Conservation (phyloP, 2,797 vertebrate genomes). For the Cercopithecus neglectus region DNA sequence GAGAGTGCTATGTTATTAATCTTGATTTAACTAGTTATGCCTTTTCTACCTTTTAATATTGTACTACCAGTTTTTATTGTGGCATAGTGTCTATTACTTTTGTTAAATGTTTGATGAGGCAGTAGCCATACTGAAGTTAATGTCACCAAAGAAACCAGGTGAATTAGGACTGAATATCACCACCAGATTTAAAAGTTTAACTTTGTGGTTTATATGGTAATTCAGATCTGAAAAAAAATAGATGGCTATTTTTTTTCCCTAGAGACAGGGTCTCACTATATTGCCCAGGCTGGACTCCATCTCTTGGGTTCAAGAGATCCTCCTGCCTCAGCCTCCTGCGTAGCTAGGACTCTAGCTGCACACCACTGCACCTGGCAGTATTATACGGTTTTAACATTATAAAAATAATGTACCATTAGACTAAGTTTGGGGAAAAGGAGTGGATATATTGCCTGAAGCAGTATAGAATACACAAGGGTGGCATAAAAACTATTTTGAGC, state of each 20-base stretch:
- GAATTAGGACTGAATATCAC: background rate
- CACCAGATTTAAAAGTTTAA: background rate
- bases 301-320: background rate
- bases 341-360: background rate
- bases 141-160: background rate
- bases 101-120: background rate
- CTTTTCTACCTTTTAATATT: background rate
- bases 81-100: background rate
- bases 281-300: background rate
- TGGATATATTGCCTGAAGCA: background rate
- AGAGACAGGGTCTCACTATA: background rate
- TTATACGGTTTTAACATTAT: background rate
- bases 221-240: background rate
- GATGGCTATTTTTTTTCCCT: background rate
- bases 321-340: background rate
- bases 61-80: background rate
- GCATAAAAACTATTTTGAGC: constrained; percentile 8
- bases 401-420: background rate
- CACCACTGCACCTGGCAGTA: background rate
- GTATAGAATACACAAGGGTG: background rate
- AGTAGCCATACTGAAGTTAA: background rate
- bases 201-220: background rate
- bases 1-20: background rate
- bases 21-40: background rate
- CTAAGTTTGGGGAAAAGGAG: background rate